Base-by-base conservation (phyloP, 2,113 vertebrate genomes). In the Oreocharis arfaki region DNA sequence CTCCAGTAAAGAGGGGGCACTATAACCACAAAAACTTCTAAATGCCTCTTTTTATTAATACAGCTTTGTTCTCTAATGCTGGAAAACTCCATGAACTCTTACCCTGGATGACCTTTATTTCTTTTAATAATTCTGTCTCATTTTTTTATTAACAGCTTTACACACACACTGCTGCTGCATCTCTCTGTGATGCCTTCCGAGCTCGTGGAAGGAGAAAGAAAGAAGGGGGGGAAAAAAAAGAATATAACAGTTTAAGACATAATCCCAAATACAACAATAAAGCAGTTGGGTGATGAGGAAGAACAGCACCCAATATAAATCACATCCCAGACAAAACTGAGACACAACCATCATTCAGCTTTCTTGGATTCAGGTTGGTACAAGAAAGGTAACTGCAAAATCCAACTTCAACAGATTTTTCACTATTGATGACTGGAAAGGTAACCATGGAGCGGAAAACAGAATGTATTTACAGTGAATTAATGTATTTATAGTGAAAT, bases 1-100 rank as follows among this genome's bases (percentile, higher is more conserved):
- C 78, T 37, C 13, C 80, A 87, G 83, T 80, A 78, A 88, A 90
- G 61, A 92, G 44, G 20, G 46, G 65, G 47, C 86, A 86, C 39
- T 75, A 3, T 3, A 61, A 67, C 32, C 63, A 49, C 50, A 89
- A 59, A 74, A 88, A 61, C 46, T 63, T 73, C 33, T 49, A 77
- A 95, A 93, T 52, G 61, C 19, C 55, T 57, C 64, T 83, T 78
- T 70, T 55, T 55, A 41, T 68, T 60, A 71, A 76, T 15, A 46
- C 33, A 46, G 89, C 46, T 93, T 95, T 95, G 39, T 70, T 81
- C 71, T 74, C 47, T 63, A 53, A n/a, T 52, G 52, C 60, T 78
- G 76, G 24, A 71, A 89, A 93, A 70, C 33, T 50, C 71, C 5
- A 4, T 16, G 63, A 90, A 61, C 41, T 90, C 64, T 76, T 78